phyloP scores from a whole-genome alignment of 2,797 vertebrate species.

The Cygnus olor region DNA sequence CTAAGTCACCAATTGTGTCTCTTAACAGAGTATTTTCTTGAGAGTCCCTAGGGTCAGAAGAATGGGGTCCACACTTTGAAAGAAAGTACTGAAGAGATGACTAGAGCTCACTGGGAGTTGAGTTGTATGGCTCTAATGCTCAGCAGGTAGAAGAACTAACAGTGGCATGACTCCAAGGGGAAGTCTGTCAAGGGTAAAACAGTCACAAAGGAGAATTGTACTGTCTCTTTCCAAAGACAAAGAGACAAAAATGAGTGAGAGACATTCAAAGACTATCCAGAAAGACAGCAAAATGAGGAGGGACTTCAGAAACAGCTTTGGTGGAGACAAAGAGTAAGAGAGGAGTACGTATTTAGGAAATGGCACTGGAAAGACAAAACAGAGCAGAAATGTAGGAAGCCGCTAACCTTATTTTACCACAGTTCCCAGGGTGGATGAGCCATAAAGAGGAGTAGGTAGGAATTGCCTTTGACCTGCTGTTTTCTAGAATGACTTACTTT shows the following conservation, averaged over 20 bases:
- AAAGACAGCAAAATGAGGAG: background rate
- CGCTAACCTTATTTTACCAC: background rate
- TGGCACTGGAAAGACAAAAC: background rate
- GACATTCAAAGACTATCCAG: background rate
- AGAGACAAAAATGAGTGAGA: background rate
- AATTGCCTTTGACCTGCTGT: background rate
- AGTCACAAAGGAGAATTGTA: background rate
- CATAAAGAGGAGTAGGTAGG: background rate
- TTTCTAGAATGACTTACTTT: background rate
- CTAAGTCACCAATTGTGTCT: background rate
- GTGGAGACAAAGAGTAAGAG: background rate
- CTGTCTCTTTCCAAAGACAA: background rate
- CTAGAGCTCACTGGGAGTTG: background rate
- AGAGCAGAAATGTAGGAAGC: background rate
- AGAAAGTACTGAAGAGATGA: background rate
- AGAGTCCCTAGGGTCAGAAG: background rate
- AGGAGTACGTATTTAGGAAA: background rate
- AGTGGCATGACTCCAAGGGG: background rate
- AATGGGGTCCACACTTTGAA: background rate
- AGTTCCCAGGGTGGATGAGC: background rate
- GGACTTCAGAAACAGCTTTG: background rate
- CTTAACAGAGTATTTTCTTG: background rate
- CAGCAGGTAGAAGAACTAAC: background rate
- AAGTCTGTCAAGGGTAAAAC: background rate
- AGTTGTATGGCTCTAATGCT: background rate